These are phyloP conservation scores for Loripinus fragilis DNA, from an alignment of 2,888 invertebrate genomes.

Conservation along the genomic window DNA sequence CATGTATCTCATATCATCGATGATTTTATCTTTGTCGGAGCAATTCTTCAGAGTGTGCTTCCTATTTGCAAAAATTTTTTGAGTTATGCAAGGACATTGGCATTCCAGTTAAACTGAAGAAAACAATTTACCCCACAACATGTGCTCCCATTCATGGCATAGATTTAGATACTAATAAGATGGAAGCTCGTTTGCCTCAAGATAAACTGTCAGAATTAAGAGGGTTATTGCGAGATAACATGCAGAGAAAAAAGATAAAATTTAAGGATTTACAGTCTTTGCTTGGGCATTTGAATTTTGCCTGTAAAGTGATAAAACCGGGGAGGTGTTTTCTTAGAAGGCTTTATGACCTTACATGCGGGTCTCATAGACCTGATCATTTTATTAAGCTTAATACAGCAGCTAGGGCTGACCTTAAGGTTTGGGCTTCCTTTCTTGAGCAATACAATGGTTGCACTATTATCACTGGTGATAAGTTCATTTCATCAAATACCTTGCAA, in stretches of 20 bases:
- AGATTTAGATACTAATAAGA: constrained; percentile 15
- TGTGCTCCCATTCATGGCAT: constrained; percentile 36
- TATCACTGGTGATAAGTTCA: constrained; percentile 32
- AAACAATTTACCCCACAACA: constrained; percentile 18
- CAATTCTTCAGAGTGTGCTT: constrained; percentile 11
- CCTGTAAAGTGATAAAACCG: constrained; percentile 38
- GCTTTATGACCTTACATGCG: constrained; percentile 36
- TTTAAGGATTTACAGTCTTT: constrained; percentile 2
- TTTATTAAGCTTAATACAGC: constrained; percentile 25
- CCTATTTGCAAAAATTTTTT: background rate
- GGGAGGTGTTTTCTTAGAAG: constrained; percentile 39
- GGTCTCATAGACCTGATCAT: constrained; percentile 18
- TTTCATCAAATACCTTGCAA: constrained; percentile 27
- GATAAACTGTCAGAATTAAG: constrained; percentile 15
- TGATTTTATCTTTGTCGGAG: constrained; percentile 37
- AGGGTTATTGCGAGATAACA: background rate
- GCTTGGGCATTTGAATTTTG: constrained; percentile 36
- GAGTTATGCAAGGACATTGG: constrained; percentile 2
- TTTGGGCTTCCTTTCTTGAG: constrained; percentile 28
- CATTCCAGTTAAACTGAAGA: constrained; percentile 32
- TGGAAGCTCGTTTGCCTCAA: constrained; percentile 24
- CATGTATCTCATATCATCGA: constrained; percentile 43
- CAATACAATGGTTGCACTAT: constrained; percentile 38
- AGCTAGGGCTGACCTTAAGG: constrained; percentile 26
- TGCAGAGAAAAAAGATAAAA: constrained; percentile 14